phyloP scores from a whole-genome alignment of 1,140 invertebrate genomes.

The Atta colombica region DNA sequence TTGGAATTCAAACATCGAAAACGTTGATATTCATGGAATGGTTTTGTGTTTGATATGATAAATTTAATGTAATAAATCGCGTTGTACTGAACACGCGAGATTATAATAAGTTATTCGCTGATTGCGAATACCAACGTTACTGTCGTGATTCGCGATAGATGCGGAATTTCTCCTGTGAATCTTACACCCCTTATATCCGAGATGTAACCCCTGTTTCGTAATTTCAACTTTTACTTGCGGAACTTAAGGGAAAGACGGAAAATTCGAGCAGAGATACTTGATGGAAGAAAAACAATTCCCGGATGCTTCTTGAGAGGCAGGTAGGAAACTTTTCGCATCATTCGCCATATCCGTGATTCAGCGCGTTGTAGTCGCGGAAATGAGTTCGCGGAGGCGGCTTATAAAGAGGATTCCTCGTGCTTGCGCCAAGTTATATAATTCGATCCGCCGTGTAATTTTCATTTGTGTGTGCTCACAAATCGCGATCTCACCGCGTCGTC shows the following conservation, averaged over 20 bases:
- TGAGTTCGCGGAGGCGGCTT: constrained; percentile 79
- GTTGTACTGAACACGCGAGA: not conserved
- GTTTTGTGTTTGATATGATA: constrained; percentile 11
- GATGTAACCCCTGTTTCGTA: constrained; percentile 48
- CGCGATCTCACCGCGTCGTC: constrained; percentile 62
- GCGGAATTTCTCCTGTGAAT: constrained; percentile 22
- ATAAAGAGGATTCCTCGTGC: constrained; percentile 78
- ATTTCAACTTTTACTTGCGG: constrained; percentile 56
- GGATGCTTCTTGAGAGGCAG: constrained; percentile 33
- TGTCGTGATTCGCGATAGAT: constrained; percentile 19
- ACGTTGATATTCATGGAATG: not conserved
- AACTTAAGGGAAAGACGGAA: constrained; percentile 53
- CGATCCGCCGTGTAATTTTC: constrained; percentile 81
- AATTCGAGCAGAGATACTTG: constrained; percentile 61
- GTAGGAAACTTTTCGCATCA: constrained; percentile 60
- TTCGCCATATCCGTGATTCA: constrained; percentile 58
- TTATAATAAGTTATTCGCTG: constrained; percentile 1
- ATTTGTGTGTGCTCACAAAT: constrained; percentile 63
- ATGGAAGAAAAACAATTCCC: constrained; percentile 62
- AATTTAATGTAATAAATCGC: constrained; percentile 23
- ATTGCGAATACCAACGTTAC: constrained; percentile 28
- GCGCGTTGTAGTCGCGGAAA: constrained; percentile 72
- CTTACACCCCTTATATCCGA: not conserved
- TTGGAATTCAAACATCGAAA: constrained; percentile 30
- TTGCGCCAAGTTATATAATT: constrained; percentile 74